A percentile compares a stretch with the other conserved stretches of the same genome.
phyloP scores from a whole-genome alignment of 2,888 invertebrate genomes.

The Drosophila mimica region DNA sequence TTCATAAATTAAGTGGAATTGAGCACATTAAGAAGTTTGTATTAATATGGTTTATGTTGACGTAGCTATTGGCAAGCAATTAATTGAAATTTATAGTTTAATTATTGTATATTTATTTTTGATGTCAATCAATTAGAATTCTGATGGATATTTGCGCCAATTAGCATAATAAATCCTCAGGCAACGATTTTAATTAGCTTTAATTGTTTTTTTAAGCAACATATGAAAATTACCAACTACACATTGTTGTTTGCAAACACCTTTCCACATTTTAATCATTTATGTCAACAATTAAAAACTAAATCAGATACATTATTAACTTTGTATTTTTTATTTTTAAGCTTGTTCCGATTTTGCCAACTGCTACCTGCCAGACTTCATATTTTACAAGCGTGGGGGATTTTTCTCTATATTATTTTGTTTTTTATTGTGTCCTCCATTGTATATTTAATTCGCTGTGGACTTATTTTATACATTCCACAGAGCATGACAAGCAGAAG shows the following conservation, averaged over 20 bases:
- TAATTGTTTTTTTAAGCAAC: background rate
- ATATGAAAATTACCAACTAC: background rate
- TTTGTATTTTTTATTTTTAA: background rate
- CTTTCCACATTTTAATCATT: background rate
- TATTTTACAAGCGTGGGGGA: background rate
- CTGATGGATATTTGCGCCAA: background rate
- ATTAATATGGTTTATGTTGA: background rate
- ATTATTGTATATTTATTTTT: background rate
- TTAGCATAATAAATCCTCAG: background rate
- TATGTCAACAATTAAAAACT: background rate
- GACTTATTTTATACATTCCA: conserved; percentile 46
- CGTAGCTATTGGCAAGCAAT: background rate
- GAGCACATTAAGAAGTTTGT: background rate
- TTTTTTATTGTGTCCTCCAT: conserved; percentile 1
- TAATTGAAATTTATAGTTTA: background rate
- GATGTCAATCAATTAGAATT: background rate
- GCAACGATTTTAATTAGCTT: background rate
- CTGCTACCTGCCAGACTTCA: background rate
- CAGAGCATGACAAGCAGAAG: conserved; percentile 39
- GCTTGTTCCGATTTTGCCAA: background rate
- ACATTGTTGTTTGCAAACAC: background rate
- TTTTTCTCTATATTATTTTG: background rate
- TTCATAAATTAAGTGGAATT: background rate
- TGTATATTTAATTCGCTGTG: conserved; percentile 47
- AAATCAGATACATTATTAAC: background rate